Base-by-base conservation (phyloP, 1,140 invertebrate species). In the Vanessa tameamea region DNA sequence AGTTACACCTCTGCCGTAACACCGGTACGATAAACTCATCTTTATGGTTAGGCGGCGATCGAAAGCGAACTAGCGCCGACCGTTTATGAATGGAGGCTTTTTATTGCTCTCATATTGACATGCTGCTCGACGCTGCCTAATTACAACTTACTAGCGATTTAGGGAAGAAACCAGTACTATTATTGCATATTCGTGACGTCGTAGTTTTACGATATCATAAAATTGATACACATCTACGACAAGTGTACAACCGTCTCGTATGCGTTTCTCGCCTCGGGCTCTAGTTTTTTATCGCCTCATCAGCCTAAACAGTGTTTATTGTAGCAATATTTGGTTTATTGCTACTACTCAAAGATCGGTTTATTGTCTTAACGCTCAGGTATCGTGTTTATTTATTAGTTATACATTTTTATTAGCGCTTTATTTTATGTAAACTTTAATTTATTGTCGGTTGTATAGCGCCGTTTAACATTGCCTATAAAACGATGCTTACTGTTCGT, bases 381-480 rank as follows among this genome's bases (percentile, higher is more conserved):
- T 92, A 91, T 91, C 85, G 85, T 91, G 87, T 91, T 91, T 91
- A 92, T 92, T 92, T 92, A 91, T 92, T 91, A 92, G 89, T 91
- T 92, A 92, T 92, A 92, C 89, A 91, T 91, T 92, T 92, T 92
- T 91, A 92, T 92, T 91, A 82, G 86, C 82, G 91, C 86, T 91
- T 92, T 90, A 92, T 91, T 92, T 91, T 88, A 91, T 88, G 89
- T 92, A 89, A 92, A 91, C 82, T 90, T 91, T 90, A 91, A 92
- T 92, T 92, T 92, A 92, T 92, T 90, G 87, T 88, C 83, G 88
- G 87, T 83, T 83, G 88, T 91, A 85, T 87, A 91, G 85, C 84
- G 82, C 84, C 88, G 88, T 91, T 91, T 90, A 90, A 92, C 89
- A 91, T 91, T 90, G 88, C 87, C 90, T 91, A 92, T 91, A 91